These are phyloP conservation scores for Hemibagrus guttatus DNA, from an alignment of 2,797 vertebrate genomes.

Conservation along the genomic window DNA sequence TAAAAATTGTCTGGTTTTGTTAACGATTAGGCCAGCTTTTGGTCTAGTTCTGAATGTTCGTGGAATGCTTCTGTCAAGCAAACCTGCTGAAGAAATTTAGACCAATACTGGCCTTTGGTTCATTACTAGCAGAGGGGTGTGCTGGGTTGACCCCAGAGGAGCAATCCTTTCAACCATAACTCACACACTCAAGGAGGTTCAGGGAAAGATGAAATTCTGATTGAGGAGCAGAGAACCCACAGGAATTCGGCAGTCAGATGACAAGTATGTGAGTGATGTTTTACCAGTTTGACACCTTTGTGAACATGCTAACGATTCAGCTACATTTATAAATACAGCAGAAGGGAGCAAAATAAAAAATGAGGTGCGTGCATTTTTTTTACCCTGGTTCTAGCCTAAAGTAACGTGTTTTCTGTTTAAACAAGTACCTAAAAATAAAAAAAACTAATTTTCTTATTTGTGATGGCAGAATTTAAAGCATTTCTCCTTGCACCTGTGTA, in stretches of 20 bases:
- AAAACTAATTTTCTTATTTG: constrained; percentile 37
- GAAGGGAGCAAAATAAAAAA: constrained; percentile 50
- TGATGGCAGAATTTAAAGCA: constrained; percentile 38
- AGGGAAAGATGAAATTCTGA: constrained; percentile 82
- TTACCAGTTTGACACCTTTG: constrained; percentile 51
- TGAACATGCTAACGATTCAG: constrained; percentile 56
- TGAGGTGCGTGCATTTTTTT: constrained; percentile 15
- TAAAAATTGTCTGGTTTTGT: background rate
- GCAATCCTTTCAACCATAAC: constrained; percentile 76
- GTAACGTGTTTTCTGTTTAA: constrained; percentile 25
- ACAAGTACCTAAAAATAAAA: constrained; percentile 22
- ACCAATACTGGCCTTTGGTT: constrained; percentile 75
- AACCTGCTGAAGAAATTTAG: constrained; percentile 76
- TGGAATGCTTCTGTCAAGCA: background rate
- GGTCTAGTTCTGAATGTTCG: background rate
- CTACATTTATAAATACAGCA: constrained; percentile 57
- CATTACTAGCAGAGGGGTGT: constrained; percentile 69
- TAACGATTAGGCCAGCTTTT: background rate
- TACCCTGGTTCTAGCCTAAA: constrained; percentile 9
- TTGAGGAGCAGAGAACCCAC: constrained; percentile 68
- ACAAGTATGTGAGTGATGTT: constrained; percentile 62
- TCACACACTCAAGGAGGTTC: constrained; percentile 75
- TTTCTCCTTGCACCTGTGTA: constrained; percentile 43
- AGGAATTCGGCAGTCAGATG: constrained; percentile 62
- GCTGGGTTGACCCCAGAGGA: constrained; percentile 71